Percentiles rank a stretch among this genome's conserved stretches.
Conservation (phyloP, 2,888 invertebrate species). For the Scaptodrosophila latifasciaeformis region DNA sequence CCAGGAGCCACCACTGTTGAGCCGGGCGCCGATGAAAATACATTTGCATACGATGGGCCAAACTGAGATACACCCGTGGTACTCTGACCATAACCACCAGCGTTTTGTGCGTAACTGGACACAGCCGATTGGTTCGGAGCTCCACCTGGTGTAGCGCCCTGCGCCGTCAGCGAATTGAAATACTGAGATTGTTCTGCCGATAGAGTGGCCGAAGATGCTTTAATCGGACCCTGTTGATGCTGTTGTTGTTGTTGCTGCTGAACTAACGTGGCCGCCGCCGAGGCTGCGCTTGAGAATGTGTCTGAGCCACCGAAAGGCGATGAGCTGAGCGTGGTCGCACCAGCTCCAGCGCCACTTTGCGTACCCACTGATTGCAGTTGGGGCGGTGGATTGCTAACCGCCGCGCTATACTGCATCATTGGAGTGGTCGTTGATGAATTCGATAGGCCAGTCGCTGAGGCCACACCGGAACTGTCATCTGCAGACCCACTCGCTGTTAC, state of each 20-base stretch:
- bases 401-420: constrained; percentile 70
- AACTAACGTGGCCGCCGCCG: constrained; percentile 68
- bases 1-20: constrained; percentile 45
- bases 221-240: constrained; percentile 77
- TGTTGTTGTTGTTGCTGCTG: constrained; percentile 74
- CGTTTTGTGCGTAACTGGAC: constrained; percentile 30
- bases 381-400: constrained; percentile 64
- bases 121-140: constrained; percentile 35
- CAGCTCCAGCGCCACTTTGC: constrained; percentile 17
- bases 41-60: constrained; percentile 72
- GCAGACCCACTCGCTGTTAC: constrained; percentile 49
- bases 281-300: constrained; percentile 67
- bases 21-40: constrained; percentile 65
- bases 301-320: constrained; percentile 52
- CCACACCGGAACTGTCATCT: constrained; percentile 26
- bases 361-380: constrained; percentile 45
- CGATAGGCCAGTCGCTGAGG: constrained; percentile 39
- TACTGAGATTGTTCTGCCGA: constrained; percentile 81
- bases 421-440: constrained; percentile 59
- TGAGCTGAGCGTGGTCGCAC: constrained; percentile 27
- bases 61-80: constrained; percentile 63
- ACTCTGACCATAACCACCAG: constrained; percentile 44
- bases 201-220: constrained; percentile 78
- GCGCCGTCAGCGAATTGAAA: constrained; percentile 76
- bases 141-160: constrained; percentile 54